Evolutionary conservation across 1,140 invertebrate species (phyloP).

Genomic region (Melanaphis sacchari): DNA sequence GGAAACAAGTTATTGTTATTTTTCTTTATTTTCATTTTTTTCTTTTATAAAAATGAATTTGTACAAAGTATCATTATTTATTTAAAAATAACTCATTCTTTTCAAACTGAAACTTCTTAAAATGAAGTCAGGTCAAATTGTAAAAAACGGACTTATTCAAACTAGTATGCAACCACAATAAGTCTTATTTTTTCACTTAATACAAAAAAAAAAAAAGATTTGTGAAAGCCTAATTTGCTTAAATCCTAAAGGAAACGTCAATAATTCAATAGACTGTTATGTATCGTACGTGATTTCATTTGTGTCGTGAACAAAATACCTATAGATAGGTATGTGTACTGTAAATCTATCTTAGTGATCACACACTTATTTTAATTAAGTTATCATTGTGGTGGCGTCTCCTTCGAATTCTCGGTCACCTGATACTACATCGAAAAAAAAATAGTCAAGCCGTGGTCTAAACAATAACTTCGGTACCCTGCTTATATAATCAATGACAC

Average conservation of each 20-base stretch:
- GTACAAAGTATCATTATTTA: neutral
- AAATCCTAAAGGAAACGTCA: too few relatives aligned
- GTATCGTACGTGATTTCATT: too few relatives aligned
- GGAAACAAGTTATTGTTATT: neutral
- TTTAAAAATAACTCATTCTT: neutral
- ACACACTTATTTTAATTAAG: too few relatives aligned
- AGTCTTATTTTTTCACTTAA: neutral
- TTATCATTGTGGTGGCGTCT: too few relatives aligned
- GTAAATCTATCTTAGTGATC: too few relatives aligned
- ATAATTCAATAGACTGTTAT: too few relatives aligned
- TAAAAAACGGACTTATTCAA: neutral
- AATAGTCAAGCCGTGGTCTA: too few relatives aligned
- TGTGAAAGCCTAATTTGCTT: neutral
- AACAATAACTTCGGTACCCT: too few relatives aligned
- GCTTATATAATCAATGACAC: too few relatives aligned
- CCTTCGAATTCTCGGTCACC: neutral
- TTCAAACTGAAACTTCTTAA: neutral
- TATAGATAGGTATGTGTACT: too few relatives aligned
- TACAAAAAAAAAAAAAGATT: neutral
- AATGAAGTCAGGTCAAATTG: neutral
- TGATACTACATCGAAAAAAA: neutral
- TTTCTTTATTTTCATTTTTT: neutral
- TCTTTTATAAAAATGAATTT: neutral
- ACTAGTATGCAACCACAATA: neutral
- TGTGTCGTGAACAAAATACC: too few relatives aligned